Evolutionary conservation across 2,888 invertebrate genomes (phyloP).

Genomic region (Adelognathus sp.): DNA sequence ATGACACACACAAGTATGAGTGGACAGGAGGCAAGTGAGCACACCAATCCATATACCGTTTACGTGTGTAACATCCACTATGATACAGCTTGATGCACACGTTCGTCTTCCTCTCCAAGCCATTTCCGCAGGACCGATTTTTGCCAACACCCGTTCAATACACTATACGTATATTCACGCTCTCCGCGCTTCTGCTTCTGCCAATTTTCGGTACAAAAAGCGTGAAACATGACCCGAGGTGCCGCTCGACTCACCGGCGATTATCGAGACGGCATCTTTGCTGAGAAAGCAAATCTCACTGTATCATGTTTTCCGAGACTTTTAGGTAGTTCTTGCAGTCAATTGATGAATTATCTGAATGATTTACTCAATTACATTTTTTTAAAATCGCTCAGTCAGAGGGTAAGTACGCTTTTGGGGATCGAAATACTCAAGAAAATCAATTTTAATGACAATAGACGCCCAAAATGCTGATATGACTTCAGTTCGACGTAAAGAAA

Average conservation of each 20-base stretch:
- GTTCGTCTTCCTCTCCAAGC: conserved; percentile 3
- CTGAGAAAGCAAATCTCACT: conserved; percentile 54
- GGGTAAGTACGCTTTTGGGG: too few relatives aligned
- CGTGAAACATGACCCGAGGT: conserved; percentile 60
- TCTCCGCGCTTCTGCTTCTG: conserved; percentile 46
- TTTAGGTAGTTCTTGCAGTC: too few relatives aligned
- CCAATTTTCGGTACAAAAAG: conserved; percentile 61
- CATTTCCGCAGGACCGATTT: conserved; percentile 59
- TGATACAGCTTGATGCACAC: neutral
- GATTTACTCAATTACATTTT: too few relatives aligned
- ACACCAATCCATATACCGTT: conserved; percentile 12
- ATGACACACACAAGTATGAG: neutral
- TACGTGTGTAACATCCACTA: conserved; percentile 18
- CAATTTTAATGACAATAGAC: too few relatives aligned
- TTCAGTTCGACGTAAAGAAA: too few relatives aligned
- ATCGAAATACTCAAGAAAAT: too few relatives aligned
- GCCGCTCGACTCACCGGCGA: conserved; percentile 41
- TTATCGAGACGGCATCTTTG: conserved; percentile 39
- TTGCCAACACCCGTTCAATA: neutral
- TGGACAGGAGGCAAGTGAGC: conserved; percentile 1
- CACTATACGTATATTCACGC: conserved; percentile 13
- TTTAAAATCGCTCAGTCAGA: too few relatives aligned
- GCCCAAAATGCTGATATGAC: too few relatives aligned
- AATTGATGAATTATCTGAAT: too few relatives aligned
- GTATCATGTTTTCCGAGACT: conserved; percentile 34